Percentiles rank a stretch among this genome's conserved stretches.
These are phyloP conservation scores for Agelastica alni DNA, from an alignment of 2,888 invertebrate genomes.

Conservation along the genomic window DNA sequence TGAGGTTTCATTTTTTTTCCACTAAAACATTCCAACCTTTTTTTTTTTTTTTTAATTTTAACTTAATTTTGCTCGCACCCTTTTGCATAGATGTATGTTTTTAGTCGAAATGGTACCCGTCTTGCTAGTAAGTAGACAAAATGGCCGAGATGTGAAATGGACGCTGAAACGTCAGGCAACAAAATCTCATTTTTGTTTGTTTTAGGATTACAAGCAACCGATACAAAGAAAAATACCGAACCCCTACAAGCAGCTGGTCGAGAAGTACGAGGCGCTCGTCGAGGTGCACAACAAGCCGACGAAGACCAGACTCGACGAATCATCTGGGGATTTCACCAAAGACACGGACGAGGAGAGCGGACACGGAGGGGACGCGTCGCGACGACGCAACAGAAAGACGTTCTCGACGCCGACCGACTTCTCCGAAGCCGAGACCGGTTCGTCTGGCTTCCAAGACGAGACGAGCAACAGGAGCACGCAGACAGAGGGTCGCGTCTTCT, in stretches of 20 bases:
- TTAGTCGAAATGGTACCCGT: too few relatives aligned
- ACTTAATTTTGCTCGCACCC: too few relatives aligned
- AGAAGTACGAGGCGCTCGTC: conserved; percentile 82
- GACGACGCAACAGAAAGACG: conserved; percentile 60
- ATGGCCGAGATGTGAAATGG: too few relatives aligned
- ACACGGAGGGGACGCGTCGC: conserved; percentile 60
- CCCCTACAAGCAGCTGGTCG: conserved; percentile 79
- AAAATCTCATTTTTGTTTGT: conserved; percentile 25
- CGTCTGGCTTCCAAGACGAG: conserved; percentile 81
- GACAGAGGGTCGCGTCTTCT: conserved; percentile 76
- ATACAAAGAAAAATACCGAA: conserved; percentile 59
- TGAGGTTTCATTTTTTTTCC: conserved; percentile 17
- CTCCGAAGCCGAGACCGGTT: conserved; percentile 83
- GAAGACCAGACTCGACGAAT: conserved; percentile 72
- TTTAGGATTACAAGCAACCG: conserved; percentile 33
- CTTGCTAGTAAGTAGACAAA: too few relatives aligned
- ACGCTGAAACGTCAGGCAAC: too few relatives aligned
- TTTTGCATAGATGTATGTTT: too few relatives aligned
- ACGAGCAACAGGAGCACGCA: conserved; percentile 83
- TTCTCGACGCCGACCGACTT: conserved; percentile 80
- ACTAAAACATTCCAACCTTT: too few relatives aligned
- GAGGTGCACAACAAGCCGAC: conserved; percentile 73
- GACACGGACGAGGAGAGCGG: conserved; percentile 70
- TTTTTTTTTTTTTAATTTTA: too few relatives aligned
- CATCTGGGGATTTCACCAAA: conserved; percentile 71